Conservation (phyloP, 2,888 invertebrate species). For the Rugalucina vietnamica region DNA sequence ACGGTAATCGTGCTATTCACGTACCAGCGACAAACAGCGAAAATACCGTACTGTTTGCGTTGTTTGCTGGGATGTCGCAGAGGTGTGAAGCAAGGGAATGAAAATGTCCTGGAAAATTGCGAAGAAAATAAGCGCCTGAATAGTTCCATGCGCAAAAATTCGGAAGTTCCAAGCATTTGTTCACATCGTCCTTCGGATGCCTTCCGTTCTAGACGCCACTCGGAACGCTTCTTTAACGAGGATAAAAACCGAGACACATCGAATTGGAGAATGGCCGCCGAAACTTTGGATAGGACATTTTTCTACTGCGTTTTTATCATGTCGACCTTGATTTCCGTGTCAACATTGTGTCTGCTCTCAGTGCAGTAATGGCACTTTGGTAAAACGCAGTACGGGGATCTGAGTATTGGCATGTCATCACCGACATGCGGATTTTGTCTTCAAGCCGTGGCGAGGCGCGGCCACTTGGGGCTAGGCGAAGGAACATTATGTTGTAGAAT, state of each 20-base stretch:
- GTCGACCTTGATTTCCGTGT: conserved; percentile 33
- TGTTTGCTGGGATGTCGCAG: conserved; percentile 26
- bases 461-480: no score
- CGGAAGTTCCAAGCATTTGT: background rate
- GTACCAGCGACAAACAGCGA: conserved; percentile 40
- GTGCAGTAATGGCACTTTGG: background rate
- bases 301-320: conserved; percentile 47
- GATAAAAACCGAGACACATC: background rate
- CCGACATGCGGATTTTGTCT: no score
- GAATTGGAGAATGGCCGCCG: conserved; percentile 33
- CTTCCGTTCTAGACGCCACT: conserved; percentile 1
- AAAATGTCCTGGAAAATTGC: background rate
- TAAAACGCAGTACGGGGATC: no score
- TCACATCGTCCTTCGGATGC: conserved; percentile 11
- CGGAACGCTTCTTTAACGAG: background rate
- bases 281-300: conserved; percentile 39
- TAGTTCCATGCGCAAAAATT: background rate
- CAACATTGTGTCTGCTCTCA: background rate
- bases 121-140: background rate
- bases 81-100: background rate
- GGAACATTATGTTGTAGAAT: no score
- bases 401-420: no score
- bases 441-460: no score
- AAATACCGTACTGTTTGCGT: conserved; percentile 33
- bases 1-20: conserved; percentile 48